Evolutionary conservation across 2,797 vertebrate genomes (phyloP).

Genomic region (Thunnus albacares): DNA sequence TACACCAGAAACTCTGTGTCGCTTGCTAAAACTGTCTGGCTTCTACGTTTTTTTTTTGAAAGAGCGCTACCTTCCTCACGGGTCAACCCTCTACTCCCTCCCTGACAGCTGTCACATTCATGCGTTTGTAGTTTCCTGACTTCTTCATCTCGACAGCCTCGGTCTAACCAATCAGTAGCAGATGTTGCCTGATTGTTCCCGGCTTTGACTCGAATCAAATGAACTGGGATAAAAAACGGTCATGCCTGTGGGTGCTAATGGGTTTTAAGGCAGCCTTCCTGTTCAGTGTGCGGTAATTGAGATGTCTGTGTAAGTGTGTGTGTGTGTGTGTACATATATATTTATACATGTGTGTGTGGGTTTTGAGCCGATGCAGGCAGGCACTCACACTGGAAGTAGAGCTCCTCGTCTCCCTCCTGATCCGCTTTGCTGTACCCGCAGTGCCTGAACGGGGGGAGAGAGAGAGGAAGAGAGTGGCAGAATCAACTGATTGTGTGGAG

Average conservation of each 20-base stretch:
- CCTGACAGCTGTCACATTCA: conserved; percentile 61
- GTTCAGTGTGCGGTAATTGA: conserved; percentile 29
- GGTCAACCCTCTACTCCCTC: conserved; percentile 33
- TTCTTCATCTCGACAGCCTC: conserved; percentile 55
- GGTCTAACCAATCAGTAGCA: conserved; percentile 66
- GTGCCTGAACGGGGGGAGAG: conserved; percentile 85
- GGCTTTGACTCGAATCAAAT: conserved; percentile 57
- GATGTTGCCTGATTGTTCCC: conserved; percentile 53
- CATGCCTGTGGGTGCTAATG: conserved; percentile 38
- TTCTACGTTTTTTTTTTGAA: conserved; percentile 28
- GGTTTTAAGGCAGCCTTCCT: conserved; percentile 36
- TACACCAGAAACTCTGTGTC: conserved; percentile 31
- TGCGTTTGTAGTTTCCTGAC: conserved; percentile 52
- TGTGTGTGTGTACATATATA: background rate
- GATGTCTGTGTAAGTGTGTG: conserved; percentile 1
- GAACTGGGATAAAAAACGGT: conserved; percentile 54
- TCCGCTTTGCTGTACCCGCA: conserved; percentile 99
- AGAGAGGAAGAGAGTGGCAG: conserved; percentile 50
- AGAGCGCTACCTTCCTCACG: conserved; percentile 18
- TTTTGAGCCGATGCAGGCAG: conserved; percentile 76
- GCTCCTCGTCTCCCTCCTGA: conserved; percentile 99
- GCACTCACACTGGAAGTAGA: conserved; percentile 99
- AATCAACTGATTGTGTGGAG: conserved; percentile 71
- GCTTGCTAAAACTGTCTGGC: conserved; percentile 22
- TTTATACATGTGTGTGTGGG: conserved; percentile 13